Evolutionary conservation across 2,888 invertebrate species (phyloP).

Genomic region (Dichetophora obliterata): DNA sequence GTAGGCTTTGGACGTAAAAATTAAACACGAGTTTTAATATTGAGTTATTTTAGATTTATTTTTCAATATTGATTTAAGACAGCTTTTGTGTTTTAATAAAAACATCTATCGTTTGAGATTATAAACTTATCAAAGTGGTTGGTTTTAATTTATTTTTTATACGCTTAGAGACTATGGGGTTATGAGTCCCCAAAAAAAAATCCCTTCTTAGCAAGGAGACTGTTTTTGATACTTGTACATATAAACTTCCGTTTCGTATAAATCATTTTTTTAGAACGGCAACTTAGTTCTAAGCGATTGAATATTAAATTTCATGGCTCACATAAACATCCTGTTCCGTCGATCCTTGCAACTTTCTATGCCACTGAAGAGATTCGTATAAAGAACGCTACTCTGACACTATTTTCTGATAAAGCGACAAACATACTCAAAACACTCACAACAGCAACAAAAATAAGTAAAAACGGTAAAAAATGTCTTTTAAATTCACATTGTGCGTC

Average conservation of each 20-base stretch:
- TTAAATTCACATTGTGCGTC: constrained; percentile 14
- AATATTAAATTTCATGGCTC: constrained; percentile 22
- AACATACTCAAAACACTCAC: neutral
- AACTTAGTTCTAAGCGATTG: neutral
- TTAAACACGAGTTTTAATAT: too few species aligned
- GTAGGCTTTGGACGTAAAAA: too few species aligned
- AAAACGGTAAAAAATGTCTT: constrained; percentile 10
- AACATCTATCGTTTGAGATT: too few species aligned
- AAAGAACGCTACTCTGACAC: neutral
- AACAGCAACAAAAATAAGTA: neutral
- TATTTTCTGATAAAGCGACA: neutral
- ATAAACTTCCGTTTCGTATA: neutral
- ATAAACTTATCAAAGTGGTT: too few species aligned
- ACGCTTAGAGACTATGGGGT: too few species aligned
- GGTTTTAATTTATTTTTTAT: too few species aligned
- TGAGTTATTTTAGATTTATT: too few species aligned
- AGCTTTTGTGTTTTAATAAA: too few species aligned
- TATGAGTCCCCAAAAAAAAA: too few species aligned
- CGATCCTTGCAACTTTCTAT: neutral
- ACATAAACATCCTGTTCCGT: constrained; percentile 19
- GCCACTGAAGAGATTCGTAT: neutral
- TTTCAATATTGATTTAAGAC: too few species aligned
- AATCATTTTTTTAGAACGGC: neutral
- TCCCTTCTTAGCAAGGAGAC: too few species aligned
- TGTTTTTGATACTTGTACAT: too few species aligned